A percentile compares a stretch with the other conserved stretches of the same genome.
Evolutionary conservation across 2,797 vertebrate genomes (phyloP).

Genomic region (Melopsittacus undulatus): DNA sequence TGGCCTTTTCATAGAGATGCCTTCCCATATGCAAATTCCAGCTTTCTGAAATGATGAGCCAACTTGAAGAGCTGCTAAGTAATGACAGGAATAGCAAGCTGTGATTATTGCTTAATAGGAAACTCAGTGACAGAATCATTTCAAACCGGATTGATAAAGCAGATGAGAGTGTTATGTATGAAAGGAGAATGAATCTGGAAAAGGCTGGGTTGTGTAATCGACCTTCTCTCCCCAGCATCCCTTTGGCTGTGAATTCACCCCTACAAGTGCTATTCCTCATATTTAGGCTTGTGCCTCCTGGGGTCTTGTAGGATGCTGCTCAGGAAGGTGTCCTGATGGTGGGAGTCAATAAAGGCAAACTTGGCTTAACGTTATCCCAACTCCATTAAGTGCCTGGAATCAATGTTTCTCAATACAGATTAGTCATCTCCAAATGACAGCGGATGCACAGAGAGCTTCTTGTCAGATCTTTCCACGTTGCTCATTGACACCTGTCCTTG

Average conservation of each 20-base stretch:
- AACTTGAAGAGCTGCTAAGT: slow-evolving; percentile 46
- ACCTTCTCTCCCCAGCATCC: background rate
- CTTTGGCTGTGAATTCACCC: background rate
- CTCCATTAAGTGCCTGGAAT: background rate
- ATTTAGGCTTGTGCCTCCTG: background rate
- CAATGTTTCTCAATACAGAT: slow-evolving; percentile 6
- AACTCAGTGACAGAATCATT: slow-evolving; percentile 10
- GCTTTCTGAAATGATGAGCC: slow-evolving; percentile 41
- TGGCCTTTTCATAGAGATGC: background rate
- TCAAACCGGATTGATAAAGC: background rate
- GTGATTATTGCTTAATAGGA: slow-evolving; percentile 59
- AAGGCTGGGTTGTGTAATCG: background rate
- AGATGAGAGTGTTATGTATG: background rate
- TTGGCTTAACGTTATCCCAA: background rate
- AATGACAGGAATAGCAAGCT: slow-evolving; percentile 63
- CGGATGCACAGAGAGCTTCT: background rate
- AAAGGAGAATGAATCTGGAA: slow-evolving; percentile 5
- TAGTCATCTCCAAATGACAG: slow-evolving; percentile 9
- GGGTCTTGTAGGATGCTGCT: background rate
- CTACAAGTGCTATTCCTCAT: background rate
- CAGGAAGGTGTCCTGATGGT: background rate
- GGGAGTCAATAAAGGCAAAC: background rate
- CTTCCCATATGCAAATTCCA: slow-evolving; percentile 26
- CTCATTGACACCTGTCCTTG: slow-evolving; percentile 4
- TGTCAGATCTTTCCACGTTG: background rate